These are phyloP conservation scores for Enteromius viviparus DNA, from an alignment of 2,797 vertebrate species.

Conservation along the genomic window DNA sequence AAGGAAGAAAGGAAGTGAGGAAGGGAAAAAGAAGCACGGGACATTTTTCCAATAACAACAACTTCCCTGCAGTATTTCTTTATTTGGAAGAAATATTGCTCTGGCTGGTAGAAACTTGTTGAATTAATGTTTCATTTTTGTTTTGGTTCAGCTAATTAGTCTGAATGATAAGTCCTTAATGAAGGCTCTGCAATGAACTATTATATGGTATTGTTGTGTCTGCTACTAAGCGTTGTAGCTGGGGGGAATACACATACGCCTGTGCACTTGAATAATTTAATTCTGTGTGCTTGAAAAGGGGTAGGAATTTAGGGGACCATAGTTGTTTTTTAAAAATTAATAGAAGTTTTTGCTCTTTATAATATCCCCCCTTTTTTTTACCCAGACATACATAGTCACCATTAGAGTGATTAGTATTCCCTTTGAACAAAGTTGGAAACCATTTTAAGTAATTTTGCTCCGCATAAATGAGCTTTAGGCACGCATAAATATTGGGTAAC, in stretches of 20 bases:
- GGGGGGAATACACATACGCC: neutral
- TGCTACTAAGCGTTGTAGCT: neutral
- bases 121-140: neutral
- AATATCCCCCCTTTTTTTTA: neutral
- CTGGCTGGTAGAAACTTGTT: neutral
- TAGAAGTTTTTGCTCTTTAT: neutral
- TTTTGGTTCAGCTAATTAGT: slow-evolving; percentile 18
- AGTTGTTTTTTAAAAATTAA: slow-evolving; percentile 12
- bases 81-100: slow-evolving; percentile 3
- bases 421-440: neutral
- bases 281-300: neutral
- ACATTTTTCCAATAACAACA: neutral
- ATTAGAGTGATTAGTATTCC: neutral
- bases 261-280: slow-evolving; percentile 11
- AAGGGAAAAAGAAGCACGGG: neutral
- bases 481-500: slow-evolving; percentile 2
- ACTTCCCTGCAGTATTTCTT: neutral
- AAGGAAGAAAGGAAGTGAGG: neutral
- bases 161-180: neutral
- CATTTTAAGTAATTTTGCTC: neutral
- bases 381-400: neutral
- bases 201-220: neutral
- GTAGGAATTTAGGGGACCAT: neutral
- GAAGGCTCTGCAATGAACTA: neutral
- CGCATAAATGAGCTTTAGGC: neutral